Evolutionary conservation across 2,113 vertebrate species (phyloP), one percentile per base, ranked within the genome.

Genomic region (Meleagris gallopavo): DNA sequence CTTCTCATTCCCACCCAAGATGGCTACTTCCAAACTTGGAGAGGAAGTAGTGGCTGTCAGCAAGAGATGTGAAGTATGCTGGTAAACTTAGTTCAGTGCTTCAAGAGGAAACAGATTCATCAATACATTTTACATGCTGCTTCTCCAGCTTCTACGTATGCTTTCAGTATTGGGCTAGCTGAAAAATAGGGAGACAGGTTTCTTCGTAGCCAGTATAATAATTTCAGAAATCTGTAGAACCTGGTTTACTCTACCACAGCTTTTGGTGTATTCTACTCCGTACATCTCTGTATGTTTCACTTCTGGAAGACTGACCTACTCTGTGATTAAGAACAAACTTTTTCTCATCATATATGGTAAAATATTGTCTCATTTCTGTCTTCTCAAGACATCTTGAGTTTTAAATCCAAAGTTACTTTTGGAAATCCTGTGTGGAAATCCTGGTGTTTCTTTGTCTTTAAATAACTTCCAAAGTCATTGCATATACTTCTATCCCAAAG

Each of bases 81-180:
- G 58, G 20, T 73, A 64, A 52, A 13, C 25, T 78, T 71, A 82
- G 70, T 72, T 36, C 24, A 20, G 40, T 17, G 25, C 30, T 65
- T 82, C 0, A 1, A 40, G 24, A 84, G 36, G 29, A 61, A 84
- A 79, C 4, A 58, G 19, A 75, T 78, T 69, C 27, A 90, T 87
- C 43, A 45, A 6, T 79, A 11, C 0, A 1, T 54, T 94, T 90
- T 57, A 43, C 25, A 24, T 69, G 0, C 25, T 69, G 73, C 0
- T 2, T 30, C 78, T 93, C 66, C 58, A 89, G 66, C 27, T 91
- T 20, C 30, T 19, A 38, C n/a, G 22, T 78, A 54, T 73, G 43
- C 36, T 82, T 83, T 43, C 34, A 27, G 4, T 48, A 32, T 15
- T 38, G 18, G 32, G 29, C 46, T 81, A 71, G 61, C 52, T 43